These are phyloP conservation scores for Drosophila yakuba DNA, from an alignment of 1,140 invertebrate genomes.

Conservation along the genomic window DNA sequence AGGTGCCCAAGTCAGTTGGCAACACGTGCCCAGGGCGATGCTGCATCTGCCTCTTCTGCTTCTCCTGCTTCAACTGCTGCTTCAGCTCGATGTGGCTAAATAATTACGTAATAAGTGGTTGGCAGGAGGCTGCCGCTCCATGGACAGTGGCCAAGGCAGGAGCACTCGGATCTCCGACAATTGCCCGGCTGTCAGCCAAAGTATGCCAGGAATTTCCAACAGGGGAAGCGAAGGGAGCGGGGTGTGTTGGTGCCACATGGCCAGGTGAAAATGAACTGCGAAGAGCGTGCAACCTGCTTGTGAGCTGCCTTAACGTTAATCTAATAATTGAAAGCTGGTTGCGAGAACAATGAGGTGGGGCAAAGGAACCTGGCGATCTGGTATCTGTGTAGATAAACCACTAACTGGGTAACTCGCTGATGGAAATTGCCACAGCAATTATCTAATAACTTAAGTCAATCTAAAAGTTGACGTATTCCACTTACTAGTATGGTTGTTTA, in stretches of 20 bases:
- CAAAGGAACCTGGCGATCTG: constrained; percentile 11
- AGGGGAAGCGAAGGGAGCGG: constrained; percentile 38
- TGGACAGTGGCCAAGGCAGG: constrained; percentile 19
- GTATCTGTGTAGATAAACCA: constrained; percentile 4
- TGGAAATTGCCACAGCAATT: not conserved
- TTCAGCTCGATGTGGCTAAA: constrained; percentile 54
- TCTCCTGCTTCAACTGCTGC: constrained; percentile 21
- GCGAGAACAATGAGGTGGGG: constrained; percentile 22
- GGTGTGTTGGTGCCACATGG: constrained; percentile 9
- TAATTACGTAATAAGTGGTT: constrained; percentile 84
- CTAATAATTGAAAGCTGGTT: constrained; percentile 47
- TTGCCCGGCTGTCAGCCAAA: constrained; percentile 67
- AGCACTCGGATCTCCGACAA: constrained; percentile 32
- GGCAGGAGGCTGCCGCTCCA: constrained; percentile 54
- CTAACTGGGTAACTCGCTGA: not conserved
- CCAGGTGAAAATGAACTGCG: constrained; percentile 44
- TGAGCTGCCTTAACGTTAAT: constrained; percentile 21
- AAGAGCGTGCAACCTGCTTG: constrained; percentile 37
- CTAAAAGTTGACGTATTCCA: not conserved
- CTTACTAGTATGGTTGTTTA: not conserved
- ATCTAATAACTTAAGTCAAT: constrained; percentile 1
- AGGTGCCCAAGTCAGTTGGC: constrained; percentile 75
- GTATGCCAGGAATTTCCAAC: constrained; percentile 77
- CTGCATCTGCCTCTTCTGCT: constrained; percentile 9
- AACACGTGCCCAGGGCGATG: constrained; percentile 78